phyloP scores from a whole-genome alignment of 2,113 vertebrate species.

The Polypterus bichir region DNA sequence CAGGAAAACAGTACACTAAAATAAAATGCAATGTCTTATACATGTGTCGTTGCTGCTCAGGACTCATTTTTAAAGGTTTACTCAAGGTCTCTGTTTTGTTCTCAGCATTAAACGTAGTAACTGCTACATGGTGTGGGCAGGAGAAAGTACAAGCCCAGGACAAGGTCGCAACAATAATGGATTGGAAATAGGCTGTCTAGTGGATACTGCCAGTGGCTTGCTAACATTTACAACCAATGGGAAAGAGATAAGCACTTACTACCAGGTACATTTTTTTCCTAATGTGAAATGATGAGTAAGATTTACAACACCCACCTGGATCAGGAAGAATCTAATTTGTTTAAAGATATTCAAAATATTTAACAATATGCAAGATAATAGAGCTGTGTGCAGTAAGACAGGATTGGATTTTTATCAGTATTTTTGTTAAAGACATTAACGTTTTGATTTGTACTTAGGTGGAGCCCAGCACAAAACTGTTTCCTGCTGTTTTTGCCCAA shows the following conservation, averaged over 20 bases:
- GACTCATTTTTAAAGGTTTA: background rate
- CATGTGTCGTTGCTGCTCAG: background rate
- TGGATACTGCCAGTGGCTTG: constrained; percentile 74
- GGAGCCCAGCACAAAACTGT: constrained; percentile 88
- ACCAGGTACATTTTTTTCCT: constrained; percentile 54
- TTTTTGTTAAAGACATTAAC: no score
- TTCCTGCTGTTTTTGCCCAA: constrained; percentile 90
- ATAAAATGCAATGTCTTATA: no score
- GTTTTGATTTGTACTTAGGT: constrained; percentile 49
- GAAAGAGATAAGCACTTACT: constrained; percentile 84
- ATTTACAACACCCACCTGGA: no score
- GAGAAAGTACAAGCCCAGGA: constrained; percentile 77
- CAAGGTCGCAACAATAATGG: constrained; percentile 85
- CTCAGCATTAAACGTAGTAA: constrained; percentile 91
- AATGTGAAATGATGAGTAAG: no score
- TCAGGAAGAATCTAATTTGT: no score
- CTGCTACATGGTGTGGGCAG: constrained; percentile 95
- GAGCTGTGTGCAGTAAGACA: no score
- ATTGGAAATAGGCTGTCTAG: constrained; percentile 81
- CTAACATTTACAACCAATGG: constrained; percentile 85
- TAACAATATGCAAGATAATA: no score
- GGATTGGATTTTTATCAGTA: no score
- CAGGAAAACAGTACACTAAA: no score
- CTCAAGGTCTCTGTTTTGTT: constrained; percentile 22
- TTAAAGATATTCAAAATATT: no score